These are phyloP conservation scores for Myotis planiceps DNA, from an alignment of 2,797 vertebrate genomes.

Conservation along the genomic window DNA sequence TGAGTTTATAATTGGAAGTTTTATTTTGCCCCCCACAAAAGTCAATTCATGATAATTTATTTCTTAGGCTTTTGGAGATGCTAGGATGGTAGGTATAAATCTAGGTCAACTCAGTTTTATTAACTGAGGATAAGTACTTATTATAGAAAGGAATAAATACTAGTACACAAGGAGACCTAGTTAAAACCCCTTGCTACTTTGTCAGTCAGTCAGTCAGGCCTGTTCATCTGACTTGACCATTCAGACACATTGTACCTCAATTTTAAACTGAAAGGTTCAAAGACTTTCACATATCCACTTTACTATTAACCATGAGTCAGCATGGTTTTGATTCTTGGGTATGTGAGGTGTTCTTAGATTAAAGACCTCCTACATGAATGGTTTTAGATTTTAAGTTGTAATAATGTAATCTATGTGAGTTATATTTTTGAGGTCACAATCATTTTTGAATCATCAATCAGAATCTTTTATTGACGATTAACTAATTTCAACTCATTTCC, in stretches of 20 bases:
- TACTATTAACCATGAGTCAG: neutral
- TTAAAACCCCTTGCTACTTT: neutral
- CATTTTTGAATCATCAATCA: slow-evolving; percentile 20
- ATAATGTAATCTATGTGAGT: neutral
- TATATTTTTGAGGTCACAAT: slow-evolving; percentile 36
- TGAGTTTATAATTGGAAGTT: neutral
- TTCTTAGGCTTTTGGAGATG: slow-evolving; percentile 19
- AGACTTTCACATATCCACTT: neutral
- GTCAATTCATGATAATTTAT: neutral
- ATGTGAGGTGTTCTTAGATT: neutral
- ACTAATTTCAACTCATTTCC: neutral
- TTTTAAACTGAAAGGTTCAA: neutral
- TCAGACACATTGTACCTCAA: neutral
- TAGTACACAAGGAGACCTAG: neutral
- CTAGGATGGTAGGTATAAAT: neutral
- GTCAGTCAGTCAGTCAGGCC: neutral
- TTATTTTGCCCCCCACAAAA: neutral
- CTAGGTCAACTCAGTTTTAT: neutral
- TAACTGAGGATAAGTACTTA: slow-evolving; percentile 29
- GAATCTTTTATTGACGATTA: slow-evolving; percentile 12
- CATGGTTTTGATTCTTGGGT: neutral
- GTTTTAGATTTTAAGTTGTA: neutral
- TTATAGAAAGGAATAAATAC: neutral
- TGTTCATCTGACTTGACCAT: neutral
- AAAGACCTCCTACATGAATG: neutral